Base-by-base conservation (phyloP, 2,797 vertebrate species). In the Rhynchonycteris naso region DNA sequence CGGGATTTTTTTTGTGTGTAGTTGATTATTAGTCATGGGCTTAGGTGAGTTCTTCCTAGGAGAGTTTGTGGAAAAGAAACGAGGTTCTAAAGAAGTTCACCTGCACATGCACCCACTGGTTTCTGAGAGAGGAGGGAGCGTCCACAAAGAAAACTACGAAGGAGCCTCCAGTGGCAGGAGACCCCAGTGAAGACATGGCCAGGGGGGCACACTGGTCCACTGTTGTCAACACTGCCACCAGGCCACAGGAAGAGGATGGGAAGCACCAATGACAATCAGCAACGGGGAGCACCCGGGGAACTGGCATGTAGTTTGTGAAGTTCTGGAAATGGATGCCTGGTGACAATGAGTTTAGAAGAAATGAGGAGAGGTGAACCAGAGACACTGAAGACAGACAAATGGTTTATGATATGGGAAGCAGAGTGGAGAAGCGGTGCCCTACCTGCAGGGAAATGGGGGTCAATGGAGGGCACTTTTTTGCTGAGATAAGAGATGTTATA, bases 191-290 rank as follows among this genome's bases (percentile, higher is more conserved):
- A 61, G 56, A 80, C 56, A 18, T 2, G 24, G 33, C 59, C 22
- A 30, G 78, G 56, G 18, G 19, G 56, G 35, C 15, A 4, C 35
- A 28, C 2, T 12, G 56, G 35, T 7, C 75, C 56, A 43, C 56
- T 38, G 15, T 16, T 38, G 9, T 38, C 78, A 80, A 12, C 14
- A 16, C 56, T 19, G 56, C 24, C 35, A 4, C 14, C 4, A 9
- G 56, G 13, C 3, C 16, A 0, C 3, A 2, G 33, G 54, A 59
- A 12, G 24, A 38, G 2, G 56, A 4, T 1, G 2, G 7, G 56
- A 5, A 33, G n/a, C 35, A 43, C n/a, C 52, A 21, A 8, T 6
- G 30, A 76, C 19, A 76, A 33, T 76, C 74, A 24, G 74, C 58
- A 43, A 13, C 4, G 1, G 47, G 74, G 9, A 22, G 26, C 54